A percentile compares a stretch with the other conserved stretches of the same genome.
These are phyloP conservation scores for Drosophila kurseongensis DNA, from an alignment of 1,140 invertebrate species.

Conservation along the genomic window DNA sequence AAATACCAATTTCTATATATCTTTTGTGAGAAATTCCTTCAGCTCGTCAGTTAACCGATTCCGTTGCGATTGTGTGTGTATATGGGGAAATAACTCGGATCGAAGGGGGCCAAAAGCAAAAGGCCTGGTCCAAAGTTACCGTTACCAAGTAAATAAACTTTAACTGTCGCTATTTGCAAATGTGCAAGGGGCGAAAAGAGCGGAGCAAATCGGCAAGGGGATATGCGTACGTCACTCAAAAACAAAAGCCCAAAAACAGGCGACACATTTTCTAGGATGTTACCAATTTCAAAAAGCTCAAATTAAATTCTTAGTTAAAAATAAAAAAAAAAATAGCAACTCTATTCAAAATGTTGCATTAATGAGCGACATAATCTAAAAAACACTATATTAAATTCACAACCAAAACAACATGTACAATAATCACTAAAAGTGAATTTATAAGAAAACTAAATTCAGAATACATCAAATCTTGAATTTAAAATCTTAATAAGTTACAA, in stretches of 20 bases:
- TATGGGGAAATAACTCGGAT: constrained; percentile 61
- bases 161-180: constrained; percentile 74
- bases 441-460: too few relatives aligned
- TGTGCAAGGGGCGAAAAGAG: neutral
- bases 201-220: neutral
- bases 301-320: too few relatives aligned
- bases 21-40: constrained; percentile 7
- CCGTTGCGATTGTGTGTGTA: constrained; percentile 47
- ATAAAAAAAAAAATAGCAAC: too few relatives aligned
- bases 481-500: too few relatives aligned
- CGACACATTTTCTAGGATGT: too few relatives aligned
- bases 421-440: too few relatives aligned
- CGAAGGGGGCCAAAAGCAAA: constrained; percentile 4
- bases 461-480: too few relatives aligned
- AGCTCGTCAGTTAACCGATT: constrained; percentile 33
- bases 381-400: too few relatives aligned
- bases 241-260: constrained; percentile 1
- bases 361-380: too few relatives aligned
- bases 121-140: constrained; percentile 43
- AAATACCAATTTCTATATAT: neutral
- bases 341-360: too few relatives aligned
- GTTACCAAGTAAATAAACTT: constrained; percentile 80
- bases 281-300: too few relatives aligned
- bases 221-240: constrained; percentile 44
- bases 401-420: too few relatives aligned